Evolutionary conservation across 1,140 invertebrate species (phyloP), one percentile per base, ranked within the genome.

Genomic region (Bursaphelenchus mucronatus): DNA sequence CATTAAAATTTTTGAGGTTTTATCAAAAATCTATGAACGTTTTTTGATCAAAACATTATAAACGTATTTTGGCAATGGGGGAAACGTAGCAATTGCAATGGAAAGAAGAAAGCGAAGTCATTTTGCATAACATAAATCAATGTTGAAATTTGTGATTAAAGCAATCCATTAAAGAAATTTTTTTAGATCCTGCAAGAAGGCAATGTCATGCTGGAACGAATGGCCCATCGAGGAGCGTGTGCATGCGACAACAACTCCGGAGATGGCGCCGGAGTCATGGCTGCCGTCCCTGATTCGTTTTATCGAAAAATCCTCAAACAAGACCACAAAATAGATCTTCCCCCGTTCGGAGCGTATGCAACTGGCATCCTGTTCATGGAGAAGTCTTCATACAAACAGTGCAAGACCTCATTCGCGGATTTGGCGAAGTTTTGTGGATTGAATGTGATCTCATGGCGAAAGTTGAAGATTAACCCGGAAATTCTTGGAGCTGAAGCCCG

Each of bases 201-300:
- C 13, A 88, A 94, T 82, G 90, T 86, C 62, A 87, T 98, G 82
- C 89, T 94, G 19, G 88, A 89, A 79, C 89, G 94, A 75, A 98
- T 99, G 94, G 91, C 94, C 85, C 95, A 99, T 84, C 88, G 95
- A 69, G 95, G 95, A 70, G 95, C 94, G 21, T 96, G 92, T 83
- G 90, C 92, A 21, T 96, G 94, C 84, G 95, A 99, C 84, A 97
- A 97, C 84, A 92, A 97, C 82, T 95, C 94, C 15, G 95, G 95
- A 52, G 95, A 98, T 83, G 95, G 95, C 53, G 94, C 95, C 72
- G 95, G 95, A 62, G 90, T 97, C 30, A 86, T 97, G 68, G 90
- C 90, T 52, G 92, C 92, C 66, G 96, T 98, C 80, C 95, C 95
- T 19, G 92, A 99, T 83, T 86, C 89, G 70, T 89, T 94, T 79